A percentile compares a stretch with the other conserved stretches of the same genome.
Evolutionary conservation across 2,113 vertebrate species (phyloP).

Genomic region (Pollimyrus isidori): DNA sequence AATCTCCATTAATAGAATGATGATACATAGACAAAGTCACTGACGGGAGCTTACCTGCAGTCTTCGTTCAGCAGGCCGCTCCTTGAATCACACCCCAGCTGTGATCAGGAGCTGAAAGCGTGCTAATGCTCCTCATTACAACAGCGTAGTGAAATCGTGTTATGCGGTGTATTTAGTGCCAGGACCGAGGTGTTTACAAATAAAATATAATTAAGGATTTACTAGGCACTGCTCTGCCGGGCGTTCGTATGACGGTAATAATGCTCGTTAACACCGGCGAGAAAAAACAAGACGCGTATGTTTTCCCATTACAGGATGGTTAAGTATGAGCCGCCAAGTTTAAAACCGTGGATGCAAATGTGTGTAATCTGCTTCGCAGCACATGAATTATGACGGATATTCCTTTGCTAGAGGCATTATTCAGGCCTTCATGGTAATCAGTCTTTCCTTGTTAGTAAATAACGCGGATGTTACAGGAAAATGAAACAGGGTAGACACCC

Average conservation of each 20-base stretch:
- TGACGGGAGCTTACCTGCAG: conserved; percentile 64
- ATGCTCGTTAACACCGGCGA: conserved; percentile 48
- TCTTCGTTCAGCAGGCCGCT: conserved; percentile 40
- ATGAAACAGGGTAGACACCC: background rate
- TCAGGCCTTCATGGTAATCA: conserved; percentile 59
- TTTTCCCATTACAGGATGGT: conserved; percentile 60
- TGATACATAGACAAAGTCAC: conserved; percentile 53
- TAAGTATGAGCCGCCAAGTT: conserved; percentile 66
- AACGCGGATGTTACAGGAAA: conserved; percentile 33
- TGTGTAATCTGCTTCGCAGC: conserved; percentile 75
- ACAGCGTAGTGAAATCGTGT: conserved; percentile 58
- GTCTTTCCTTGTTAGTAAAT: conserved; percentile 71
- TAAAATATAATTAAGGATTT: conserved; percentile 45
- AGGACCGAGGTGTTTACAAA: conserved; percentile 63
- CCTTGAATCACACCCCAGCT: conserved; percentile 61
- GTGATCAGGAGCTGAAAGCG: conserved; percentile 58
- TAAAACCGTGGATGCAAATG: conserved; percentile 60
- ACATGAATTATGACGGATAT: conserved; percentile 73
- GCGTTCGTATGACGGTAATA: conserved; percentile 36
- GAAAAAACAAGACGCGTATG: conserved; percentile 44
- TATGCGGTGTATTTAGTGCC: conserved; percentile 41
- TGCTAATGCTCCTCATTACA: conserved; percentile 51
- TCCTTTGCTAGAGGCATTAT: conserved; percentile 46
- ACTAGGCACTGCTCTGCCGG: conserved; percentile 35
- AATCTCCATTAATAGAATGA: conserved; percentile 5